phyloP scores from a whole-genome alignment of 2,113 vertebrate species.

The Urocynchramus pylzowi region DNA sequence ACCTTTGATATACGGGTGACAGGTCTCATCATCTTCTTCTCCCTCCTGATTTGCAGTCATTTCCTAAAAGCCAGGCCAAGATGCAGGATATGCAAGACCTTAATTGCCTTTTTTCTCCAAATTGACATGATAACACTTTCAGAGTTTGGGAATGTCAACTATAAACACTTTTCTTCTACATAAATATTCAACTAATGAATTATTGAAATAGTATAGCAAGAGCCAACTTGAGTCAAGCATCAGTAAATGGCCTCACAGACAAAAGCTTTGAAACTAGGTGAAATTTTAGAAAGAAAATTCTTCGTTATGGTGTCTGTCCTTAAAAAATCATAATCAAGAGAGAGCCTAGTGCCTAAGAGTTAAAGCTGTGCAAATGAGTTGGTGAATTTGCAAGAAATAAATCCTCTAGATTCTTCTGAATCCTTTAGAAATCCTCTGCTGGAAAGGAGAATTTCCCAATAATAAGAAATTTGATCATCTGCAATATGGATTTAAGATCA shows the following conservation, averaged over 20 bases:
- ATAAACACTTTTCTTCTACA: background rate
- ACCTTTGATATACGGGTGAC: background rate
- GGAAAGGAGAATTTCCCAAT: background rate
- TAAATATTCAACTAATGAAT: background rate
- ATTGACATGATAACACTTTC: background rate
- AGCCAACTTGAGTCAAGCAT: background rate
- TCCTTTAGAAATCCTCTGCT: background rate
- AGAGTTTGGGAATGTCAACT: background rate
- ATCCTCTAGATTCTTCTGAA: background rate
- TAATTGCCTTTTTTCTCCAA: background rate
- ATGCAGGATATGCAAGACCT: background rate
- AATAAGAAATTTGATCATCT: background rate
- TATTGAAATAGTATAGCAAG: background rate
- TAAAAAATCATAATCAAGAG: background rate
- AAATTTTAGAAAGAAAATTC: background rate
- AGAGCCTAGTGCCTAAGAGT: background rate
- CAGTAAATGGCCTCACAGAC: background rate
- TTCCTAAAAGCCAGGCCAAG: background rate
- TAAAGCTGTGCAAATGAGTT: background rate
- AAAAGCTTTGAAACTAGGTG: background rate
- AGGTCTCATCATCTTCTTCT: background rate
- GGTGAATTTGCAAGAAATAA: background rate
- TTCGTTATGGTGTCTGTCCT: background rate
- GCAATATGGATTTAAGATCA: background rate
- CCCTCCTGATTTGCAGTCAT: background rate